Evolutionary conservation across 2,797 vertebrate genomes (phyloP).

Genomic region (Sebastes taczanowskii): DNA sequence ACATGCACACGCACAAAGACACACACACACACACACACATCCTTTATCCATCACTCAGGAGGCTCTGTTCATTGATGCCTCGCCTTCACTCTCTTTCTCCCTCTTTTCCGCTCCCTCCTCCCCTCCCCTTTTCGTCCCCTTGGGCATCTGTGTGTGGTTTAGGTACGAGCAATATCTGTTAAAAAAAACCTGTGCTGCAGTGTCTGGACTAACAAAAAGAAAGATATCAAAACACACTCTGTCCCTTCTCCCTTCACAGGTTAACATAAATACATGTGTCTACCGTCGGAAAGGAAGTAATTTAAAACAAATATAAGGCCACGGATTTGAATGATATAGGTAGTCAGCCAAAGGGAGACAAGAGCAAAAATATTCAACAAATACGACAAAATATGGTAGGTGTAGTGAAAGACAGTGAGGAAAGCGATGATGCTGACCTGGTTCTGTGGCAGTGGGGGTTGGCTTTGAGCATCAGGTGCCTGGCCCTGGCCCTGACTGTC

Average conservation of each 20-base stretch:
- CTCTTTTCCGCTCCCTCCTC: conserved; percentile 69
- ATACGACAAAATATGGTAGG: not conserved
- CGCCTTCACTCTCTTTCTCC: conserved; percentile 61
- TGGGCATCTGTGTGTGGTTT: conserved; percentile 71
- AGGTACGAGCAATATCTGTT: conserved; percentile 61
- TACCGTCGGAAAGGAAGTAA: not conserved
- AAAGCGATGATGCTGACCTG: conserved; percentile 85
- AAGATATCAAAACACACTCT: not conserved
- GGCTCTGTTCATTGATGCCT: conserved; percentile 83
- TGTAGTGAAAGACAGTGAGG: not conserved
- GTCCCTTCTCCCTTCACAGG: not conserved
- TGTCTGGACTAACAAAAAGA: conserved; percentile 30
- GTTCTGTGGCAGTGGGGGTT: conserved; percentile 98
- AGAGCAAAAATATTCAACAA: not conserved
- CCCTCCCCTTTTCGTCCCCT: conserved; percentile 54
- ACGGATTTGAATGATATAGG: not conserved
- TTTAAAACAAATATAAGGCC: not conserved
- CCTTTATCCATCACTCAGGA: conserved; percentile 77
- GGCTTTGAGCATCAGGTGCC: conserved; percentile 99
- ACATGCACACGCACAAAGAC: conserved; percentile 30
- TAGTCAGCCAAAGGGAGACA: not conserved
- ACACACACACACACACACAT: conserved; percentile 55
- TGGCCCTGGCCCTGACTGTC: conserved; percentile 96
- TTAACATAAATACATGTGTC: conserved; percentile 25
- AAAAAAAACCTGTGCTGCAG: conserved; percentile 43